These are phyloP conservation scores for Coreius guichenoti DNA, from an alignment of 2,797 vertebrate species.

Conservation along the genomic window DNA sequence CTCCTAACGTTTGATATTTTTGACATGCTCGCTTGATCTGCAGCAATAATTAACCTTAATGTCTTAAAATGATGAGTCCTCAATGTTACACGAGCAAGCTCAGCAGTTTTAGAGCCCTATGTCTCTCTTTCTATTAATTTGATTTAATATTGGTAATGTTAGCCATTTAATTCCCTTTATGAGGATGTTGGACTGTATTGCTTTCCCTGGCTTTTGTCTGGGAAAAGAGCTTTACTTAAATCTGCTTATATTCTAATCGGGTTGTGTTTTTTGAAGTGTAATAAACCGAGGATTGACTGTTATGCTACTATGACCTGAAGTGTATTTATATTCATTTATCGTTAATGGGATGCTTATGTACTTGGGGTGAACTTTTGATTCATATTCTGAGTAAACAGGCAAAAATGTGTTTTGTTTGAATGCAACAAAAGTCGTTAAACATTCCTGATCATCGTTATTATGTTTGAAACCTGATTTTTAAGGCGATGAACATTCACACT, in stretches of 20 bases:
- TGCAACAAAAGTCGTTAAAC: neutral
- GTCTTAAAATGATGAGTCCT: constrained; percentile 12
- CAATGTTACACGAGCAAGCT: neutral
- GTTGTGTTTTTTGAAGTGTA: constrained; percentile 28
- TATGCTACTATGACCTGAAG: neutral
- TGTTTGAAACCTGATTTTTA: neutral
- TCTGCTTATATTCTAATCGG: constrained; percentile 42
- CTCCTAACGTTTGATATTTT: neutral
- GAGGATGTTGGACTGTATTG: constrained; percentile 22
- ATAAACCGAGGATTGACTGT: constrained; percentile 20
- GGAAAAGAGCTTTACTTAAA: constrained; percentile 34
- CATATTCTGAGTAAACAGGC: neutral
- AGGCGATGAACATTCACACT: neutral
- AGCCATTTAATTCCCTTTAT: constrained; percentile 50
- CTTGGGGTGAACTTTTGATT: neutral
- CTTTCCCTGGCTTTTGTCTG: constrained; percentile 4
- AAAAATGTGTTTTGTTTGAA: neutral
- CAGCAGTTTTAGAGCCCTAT: constrained; percentile 26
- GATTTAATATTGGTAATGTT: constrained; percentile 30
- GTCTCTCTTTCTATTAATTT: constrained; percentile 3
- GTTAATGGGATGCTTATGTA: neutral
- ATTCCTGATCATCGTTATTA: neutral
- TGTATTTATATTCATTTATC: neutral
- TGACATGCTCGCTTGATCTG: neutral
- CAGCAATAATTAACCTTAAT: constrained; percentile 39